A percentile compares a stretch with the other conserved stretches of the same genome.
Evolutionary conservation across 1,140 invertebrate species (phyloP).

Genomic region (Bacillus rossius): DNA sequence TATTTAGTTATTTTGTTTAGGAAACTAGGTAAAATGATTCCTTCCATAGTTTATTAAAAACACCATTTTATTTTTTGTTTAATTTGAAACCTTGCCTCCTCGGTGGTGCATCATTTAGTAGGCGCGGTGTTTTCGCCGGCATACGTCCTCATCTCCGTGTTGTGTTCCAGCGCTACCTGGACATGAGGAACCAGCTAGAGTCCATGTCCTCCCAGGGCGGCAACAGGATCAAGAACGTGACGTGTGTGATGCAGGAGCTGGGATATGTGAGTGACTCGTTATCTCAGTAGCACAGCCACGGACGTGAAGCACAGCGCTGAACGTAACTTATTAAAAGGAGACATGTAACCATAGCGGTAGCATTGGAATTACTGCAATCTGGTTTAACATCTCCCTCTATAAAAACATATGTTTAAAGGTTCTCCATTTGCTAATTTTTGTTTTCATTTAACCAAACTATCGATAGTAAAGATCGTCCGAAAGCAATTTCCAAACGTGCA

Average conservation of each 20-base stretch:
- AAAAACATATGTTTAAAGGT: not conserved
- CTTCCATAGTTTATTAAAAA: no score
- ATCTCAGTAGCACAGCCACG: not conserved
- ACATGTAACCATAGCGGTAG: not conserved
- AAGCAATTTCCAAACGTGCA: no score
- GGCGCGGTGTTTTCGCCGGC: no score
- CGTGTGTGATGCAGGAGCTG: constrained; percentile 60
- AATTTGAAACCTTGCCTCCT: no score
- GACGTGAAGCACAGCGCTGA: not conserved
- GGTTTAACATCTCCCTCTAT: not conserved
- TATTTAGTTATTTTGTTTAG: no score
- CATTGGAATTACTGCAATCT: no score
- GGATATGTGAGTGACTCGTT: constrained; percentile 50
- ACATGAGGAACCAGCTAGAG: constrained; percentile 51
- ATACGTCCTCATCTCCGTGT: not conserved
- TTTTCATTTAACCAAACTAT: no score
- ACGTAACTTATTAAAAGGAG: not conserved
- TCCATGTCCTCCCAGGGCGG: constrained; percentile 46
- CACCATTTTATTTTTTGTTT: no score
- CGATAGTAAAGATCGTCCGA: no score
- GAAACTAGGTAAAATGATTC: no score
- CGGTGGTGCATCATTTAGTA: no score
- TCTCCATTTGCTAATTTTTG: no score
- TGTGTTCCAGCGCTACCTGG: constrained; percentile 40
- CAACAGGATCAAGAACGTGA: constrained; percentile 50